Evolutionary conservation across 2,888 invertebrate species (phyloP).

Genomic region (Cheilosia soror): DNA sequence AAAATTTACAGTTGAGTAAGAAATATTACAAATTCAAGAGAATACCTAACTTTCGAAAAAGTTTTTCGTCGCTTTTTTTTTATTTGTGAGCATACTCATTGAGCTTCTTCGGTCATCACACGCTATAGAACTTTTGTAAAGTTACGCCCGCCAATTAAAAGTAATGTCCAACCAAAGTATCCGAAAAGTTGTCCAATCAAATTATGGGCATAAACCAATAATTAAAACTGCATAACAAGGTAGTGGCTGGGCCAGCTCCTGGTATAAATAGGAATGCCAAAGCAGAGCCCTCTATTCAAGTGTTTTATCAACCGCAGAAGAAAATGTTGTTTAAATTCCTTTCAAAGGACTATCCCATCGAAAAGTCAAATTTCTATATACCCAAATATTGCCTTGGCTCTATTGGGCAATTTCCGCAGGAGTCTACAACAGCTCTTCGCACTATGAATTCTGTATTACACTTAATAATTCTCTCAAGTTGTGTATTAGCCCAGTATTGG

Average conservation of each 20-base stretch:
- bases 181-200: background rate
- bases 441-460: slow-evolving; percentile 25
- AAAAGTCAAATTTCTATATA: slow-evolving; percentile 40
- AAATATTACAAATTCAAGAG: no score
- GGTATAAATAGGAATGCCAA: slow-evolving; percentile 8
- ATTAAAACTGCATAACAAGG: slow-evolving; percentile 12
- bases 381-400: slow-evolving; percentile 35
- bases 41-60: no score
- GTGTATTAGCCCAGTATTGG: slow-evolving; percentile 29
- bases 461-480: background rate
- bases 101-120: no score
- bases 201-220: background rate
- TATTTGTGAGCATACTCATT: no score
- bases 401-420: slow-evolving; percentile 45
- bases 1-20: no score
- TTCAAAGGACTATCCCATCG: slow-evolving; percentile 41
- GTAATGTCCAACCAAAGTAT: background rate
- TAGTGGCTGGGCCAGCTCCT: background rate
- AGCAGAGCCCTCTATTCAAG: background rate
- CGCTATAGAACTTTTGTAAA: background rate
- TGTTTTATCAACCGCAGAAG: background rate
- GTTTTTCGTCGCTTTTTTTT: no score
- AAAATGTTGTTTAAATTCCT: slow-evolving; percentile 39
- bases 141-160: background rate
- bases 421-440: background rate